Conservation (phyloP, 2,888 invertebrate species). For the Drosophila siamana region DNA sequence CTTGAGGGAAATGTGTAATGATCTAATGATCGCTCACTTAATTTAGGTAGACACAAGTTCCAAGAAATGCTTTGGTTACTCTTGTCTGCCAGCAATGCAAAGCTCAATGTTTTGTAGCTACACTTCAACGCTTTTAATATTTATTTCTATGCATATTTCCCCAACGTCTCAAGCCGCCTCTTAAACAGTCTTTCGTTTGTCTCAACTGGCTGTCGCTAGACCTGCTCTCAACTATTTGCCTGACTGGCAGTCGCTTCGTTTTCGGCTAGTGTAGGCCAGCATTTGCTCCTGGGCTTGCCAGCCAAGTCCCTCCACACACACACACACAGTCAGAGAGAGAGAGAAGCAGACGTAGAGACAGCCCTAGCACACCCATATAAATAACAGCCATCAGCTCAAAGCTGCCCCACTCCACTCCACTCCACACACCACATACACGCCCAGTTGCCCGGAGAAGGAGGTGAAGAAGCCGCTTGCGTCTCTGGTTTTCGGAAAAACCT, state of each 20-base stretch:
- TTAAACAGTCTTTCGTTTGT: neutral
- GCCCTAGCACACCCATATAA: conserved; percentile 50
- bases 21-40: too few species aligned
- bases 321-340: neutral
- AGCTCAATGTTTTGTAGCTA: too few species aligned
- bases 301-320: conserved; percentile 7
- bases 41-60: too few species aligned
- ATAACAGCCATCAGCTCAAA: conserved; percentile 73
- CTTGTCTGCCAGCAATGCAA: too few species aligned
- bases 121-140: too few species aligned
- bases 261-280: conserved; percentile 44
- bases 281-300: conserved; percentile 41
- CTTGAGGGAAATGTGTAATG: too few species aligned
- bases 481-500: conserved; percentile 55
- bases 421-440: conserved; percentile 16
- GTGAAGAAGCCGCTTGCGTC: neutral
- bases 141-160: too few species aligned
- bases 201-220: too few species aligned
- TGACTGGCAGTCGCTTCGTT: neutral
- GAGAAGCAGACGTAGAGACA: too few species aligned
- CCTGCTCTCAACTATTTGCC: neutral
- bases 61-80: too few species aligned
- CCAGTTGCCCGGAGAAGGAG: conserved; percentile 5
- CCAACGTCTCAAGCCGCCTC: too few species aligned
- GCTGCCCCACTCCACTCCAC: conserved; percentile 23